These are phyloP conservation scores for Ailuropoda melanoleuca DNA, from an alignment of 2,113 vertebrate genomes.

Conservation along the genomic window DNA sequence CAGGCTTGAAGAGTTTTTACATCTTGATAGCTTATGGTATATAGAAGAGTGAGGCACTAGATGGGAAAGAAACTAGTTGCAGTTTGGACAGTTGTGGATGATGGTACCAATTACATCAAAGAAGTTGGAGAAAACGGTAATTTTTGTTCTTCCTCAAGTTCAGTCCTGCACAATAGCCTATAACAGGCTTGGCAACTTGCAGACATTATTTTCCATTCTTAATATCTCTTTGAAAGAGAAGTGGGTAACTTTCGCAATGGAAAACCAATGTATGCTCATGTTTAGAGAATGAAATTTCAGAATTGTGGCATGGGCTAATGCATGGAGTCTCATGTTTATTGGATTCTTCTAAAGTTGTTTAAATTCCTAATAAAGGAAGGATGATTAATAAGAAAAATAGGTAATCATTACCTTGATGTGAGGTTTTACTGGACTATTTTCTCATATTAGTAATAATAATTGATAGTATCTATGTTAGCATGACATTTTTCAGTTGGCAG, in stretches of 20 bases:
- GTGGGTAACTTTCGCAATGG: neutral
- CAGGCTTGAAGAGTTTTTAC: neutral
- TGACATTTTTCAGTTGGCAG: neutral
- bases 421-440: neutral
- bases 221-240: neutral
- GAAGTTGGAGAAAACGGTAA: neutral
- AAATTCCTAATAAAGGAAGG: constrained; percentile 6
- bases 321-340: constrained; percentile 5
- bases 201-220: neutral
- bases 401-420: constrained; percentile 1
- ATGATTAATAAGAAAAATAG: neutral
- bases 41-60: neutral
- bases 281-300: neutral
- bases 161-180: neutral
- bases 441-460: constrained; percentile 6
- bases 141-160: neutral
- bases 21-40: neutral
- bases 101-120: neutral
- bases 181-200: neutral
- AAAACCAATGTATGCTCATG: neutral
- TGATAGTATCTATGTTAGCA: neutral
- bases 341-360: neutral
- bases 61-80: neutral
- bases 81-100: neutral
- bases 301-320: neutral